Base-by-base conservation (phyloP, 2,888 invertebrate genomes). In the Plemyria rubiginata region DNA sequence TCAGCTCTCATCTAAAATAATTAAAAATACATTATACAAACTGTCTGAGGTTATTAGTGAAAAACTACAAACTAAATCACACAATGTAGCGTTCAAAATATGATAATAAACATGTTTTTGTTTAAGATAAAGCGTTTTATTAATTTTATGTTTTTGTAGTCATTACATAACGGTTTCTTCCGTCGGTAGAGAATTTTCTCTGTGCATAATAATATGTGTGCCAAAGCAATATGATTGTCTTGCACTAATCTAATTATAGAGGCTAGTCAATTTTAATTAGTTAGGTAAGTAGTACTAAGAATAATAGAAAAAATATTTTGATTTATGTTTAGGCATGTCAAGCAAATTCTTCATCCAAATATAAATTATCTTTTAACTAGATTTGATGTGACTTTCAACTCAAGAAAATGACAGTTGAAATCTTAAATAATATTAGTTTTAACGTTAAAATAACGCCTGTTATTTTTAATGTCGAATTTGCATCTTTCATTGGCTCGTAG, bases 11-110 rank as follows among this genome's bases (percentile, higher is more conserved):
- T 43, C 7, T 15, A 43, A 43, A 43, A 9, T 16, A 6, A 15
- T 43, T 28, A 41, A 41, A 41, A 52, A 41, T 6, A 12, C 22
- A 4, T n/a, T 52, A 41, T 28, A 53, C 41, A 41, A 13, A 2
- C 22, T 28, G 13, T 7, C 5, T 5, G 29, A 13, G 48, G 12
- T 13, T 29, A 46, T 41, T 22, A 56, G 32, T 40, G 28, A 54
- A 54, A 54, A 62, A 11, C n/a, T 48, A 56, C 8, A 48, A 29
- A 53, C 22, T 48, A 40, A 55, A 43, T 56, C 29, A 57, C 29
- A 50, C 41, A 32, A 50, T 8, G 4, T 16, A 58, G 32, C 41
- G 32, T 32, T n/a, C n/a, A 32, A 58, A n/a, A 8, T 28, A 58
- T 51, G 11, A 56, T 50, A 45, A 48, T 48, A 46, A 53, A 41